Evolutionary conservation across 2,888 invertebrate species (phyloP).

Genomic region (Cantharis nigra): DNA sequence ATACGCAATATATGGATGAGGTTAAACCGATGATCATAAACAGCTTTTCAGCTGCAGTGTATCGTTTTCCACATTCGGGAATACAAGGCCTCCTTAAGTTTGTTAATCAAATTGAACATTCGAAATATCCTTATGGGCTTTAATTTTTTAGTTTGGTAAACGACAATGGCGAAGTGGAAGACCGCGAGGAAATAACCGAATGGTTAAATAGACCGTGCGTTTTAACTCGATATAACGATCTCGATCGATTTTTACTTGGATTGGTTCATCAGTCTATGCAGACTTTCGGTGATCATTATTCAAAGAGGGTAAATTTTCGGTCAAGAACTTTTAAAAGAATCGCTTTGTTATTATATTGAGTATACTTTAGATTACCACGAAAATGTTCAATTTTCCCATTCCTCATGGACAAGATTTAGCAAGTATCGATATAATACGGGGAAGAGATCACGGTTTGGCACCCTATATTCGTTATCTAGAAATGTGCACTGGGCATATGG

Average conservation of each 20-base stretch:
- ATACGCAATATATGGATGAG: constrained; percentile 59
- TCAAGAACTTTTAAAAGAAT: neutral
- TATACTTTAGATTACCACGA: neutral
- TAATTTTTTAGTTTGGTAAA: neutral
- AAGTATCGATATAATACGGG: neutral
- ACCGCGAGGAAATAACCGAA: neutral
- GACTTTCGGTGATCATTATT: neutral
- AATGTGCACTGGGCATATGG: neutral
- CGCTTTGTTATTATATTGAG: neutral
- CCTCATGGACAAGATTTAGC: neutral
- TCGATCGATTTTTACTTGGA: neutral
- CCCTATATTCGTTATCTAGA: neutral
- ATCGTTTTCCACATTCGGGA: constrained; percentile 69
- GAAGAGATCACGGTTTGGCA: neutral
- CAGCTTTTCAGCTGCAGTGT: constrained; percentile 70
- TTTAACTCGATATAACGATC: neutral
- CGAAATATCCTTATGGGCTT: neutral
- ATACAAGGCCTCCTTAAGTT: constrained; percentile 57
- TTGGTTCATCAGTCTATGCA: neutral
- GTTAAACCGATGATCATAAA: constrained; percentile 67
- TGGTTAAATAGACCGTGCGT: neutral
- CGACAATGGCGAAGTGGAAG: neutral
- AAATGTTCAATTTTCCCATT: neutral
- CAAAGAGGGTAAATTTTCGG: neutral
- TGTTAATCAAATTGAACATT: neutral